phyloP scores from a whole-genome alignment of 2,113 vertebrate species.

The Oplegnathus fasciatus region DNA sequence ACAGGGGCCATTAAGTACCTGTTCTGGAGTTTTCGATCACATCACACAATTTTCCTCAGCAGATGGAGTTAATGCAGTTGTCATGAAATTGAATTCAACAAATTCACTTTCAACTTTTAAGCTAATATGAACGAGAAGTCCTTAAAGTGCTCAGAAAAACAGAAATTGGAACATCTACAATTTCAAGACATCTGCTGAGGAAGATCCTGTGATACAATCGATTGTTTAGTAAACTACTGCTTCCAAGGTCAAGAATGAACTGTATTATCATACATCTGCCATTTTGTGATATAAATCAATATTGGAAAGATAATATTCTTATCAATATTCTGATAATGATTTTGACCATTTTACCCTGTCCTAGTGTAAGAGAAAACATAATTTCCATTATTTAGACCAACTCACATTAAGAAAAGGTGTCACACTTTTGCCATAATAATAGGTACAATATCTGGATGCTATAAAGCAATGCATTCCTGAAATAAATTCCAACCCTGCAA shows the following conservation, averaged over 20 bases:
- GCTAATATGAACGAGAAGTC: not conserved
- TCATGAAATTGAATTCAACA: not conserved
- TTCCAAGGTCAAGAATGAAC: not conserved
- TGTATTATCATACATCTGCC: no score
- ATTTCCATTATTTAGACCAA: slow-evolving; percentile 12
- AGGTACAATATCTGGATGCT: slow-evolving; percentile 5
- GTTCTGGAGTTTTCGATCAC: not conserved
- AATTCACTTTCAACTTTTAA: not conserved
- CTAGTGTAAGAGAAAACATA: not conserved
- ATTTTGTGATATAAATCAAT: not conserved
- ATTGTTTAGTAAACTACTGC: not conserved
- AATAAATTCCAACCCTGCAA: slow-evolving; percentile 53
- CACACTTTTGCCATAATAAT: slow-evolving; percentile 12
- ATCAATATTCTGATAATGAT: not conserved
- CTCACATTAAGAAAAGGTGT: slow-evolving; percentile 15
- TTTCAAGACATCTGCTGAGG: not conserved
- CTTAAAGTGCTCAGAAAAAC: not conserved
- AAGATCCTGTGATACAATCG: not conserved
- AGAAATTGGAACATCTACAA: not conserved
- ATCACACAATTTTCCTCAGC: not conserved
- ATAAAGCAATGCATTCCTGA: slow-evolving; percentile 54
- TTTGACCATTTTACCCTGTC: not conserved
- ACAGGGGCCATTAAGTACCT: not conserved
- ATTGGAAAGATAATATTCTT: not conserved
- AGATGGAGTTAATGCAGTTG: not conserved